Evolutionary conservation across 2,888 invertebrate genomes (phyloP).

Genomic region (Lithosia quadra): DNA sequence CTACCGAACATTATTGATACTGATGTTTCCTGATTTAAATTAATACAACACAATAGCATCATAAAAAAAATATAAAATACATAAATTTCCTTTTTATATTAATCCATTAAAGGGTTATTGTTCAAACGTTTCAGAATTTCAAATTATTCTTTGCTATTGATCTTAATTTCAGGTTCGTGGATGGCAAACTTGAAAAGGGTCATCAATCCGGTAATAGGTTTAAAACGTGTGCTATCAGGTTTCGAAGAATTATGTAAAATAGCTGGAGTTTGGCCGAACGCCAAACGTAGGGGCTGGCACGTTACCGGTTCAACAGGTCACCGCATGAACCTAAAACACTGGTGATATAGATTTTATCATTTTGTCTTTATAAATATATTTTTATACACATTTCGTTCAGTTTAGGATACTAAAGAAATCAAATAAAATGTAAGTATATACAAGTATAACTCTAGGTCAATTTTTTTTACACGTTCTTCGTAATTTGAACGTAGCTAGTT

Average conservation of each 20-base stretch:
- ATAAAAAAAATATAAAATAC: not conserved
- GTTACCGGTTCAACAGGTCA: slow-evolving; percentile 61
- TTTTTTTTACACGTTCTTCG: too few species aligned
- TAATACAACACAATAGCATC: not conserved
- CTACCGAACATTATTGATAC: not conserved
- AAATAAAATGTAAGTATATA: too few species aligned
- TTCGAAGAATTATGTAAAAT: slow-evolving; percentile 61
- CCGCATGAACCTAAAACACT: slow-evolving; percentile 45
- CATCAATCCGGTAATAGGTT: slow-evolving; percentile 58
- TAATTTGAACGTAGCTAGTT: too few species aligned
- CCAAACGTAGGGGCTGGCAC: slow-evolving; percentile 50
- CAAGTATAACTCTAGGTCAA: too few species aligned
- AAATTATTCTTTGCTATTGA: slow-evolving; percentile 28
- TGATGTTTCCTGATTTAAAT: not conserved
- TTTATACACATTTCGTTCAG: not conserved
- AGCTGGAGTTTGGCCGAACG: slow-evolving; percentile 55
- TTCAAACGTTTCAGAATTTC: slow-evolving; percentile 23
- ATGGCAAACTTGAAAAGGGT: slow-evolving; percentile 49
- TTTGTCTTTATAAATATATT: slow-evolving; percentile 16
- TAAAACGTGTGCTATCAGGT: slow-evolving; percentile 62
- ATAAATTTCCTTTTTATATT: not conserved
- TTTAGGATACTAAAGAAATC: not conserved
- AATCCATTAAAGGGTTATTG: slow-evolving; percentile 5
- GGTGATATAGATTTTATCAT: slow-evolving; percentile 23
- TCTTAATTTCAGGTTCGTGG: slow-evolving; percentile 27